These are phyloP conservation scores for Nemotelus nigrinus DNA, from an alignment of 2,888 invertebrate genomes.

Conservation along the genomic window DNA sequence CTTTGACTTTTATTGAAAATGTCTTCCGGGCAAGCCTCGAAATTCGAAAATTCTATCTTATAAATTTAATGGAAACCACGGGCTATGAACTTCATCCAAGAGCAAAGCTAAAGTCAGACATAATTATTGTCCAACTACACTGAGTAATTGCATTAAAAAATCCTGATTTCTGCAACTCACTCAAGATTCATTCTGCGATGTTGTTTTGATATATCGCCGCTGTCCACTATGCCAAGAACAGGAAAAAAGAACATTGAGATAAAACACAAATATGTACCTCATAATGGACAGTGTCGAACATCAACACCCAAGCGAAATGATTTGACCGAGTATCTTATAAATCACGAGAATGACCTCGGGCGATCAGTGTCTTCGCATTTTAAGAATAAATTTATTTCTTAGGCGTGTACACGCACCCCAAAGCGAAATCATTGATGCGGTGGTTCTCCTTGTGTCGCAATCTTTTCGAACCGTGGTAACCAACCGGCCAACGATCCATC, in stretches of 20 bases:
- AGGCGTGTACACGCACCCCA: slow-evolving; percentile 42
- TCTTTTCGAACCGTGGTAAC: neutral
- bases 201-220: neutral
- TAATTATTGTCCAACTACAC: neutral
- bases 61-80: neutral
- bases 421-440: slow-evolving; percentile 34
- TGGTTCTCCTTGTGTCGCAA: slow-evolving; percentile 43
- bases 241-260: neutral
- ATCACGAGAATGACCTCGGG: slow-evolving; percentile 42
- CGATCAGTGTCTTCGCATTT: slow-evolving; percentile 47
- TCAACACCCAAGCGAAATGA: slow-evolving; percentile 43
- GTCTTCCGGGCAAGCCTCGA: too few species aligned
- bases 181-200: too few species aligned
- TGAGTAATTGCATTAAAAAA: neutral
- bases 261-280: neutral
- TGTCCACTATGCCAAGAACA: neutral
- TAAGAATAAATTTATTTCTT: slow-evolving; percentile 47
- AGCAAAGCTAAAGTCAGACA: neutral
- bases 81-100: neutral
- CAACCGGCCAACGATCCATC: neutral
- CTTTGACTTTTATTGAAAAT: too few species aligned
- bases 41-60: too few species aligned
- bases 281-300: slow-evolving; percentile 40
- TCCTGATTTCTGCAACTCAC: neutral
- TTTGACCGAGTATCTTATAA: slow-evolving; percentile 46